Evolutionary conservation across 1,140 invertebrate species (phyloP), one percentile per base, ranked within the genome.

Genomic region (Calephelis nemesis): DNA sequence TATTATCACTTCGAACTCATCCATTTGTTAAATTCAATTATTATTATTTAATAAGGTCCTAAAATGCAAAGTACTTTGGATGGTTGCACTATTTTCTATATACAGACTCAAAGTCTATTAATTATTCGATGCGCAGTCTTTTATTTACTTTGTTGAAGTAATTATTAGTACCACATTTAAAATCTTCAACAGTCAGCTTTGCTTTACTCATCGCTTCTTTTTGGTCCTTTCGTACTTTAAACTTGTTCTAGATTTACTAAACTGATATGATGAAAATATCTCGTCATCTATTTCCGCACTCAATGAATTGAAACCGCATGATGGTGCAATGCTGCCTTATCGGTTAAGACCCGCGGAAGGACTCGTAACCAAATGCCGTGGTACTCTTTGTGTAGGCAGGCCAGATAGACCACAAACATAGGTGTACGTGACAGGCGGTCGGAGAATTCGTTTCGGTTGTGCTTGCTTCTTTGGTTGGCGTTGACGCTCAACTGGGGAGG

Each of bases 341-440:
- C 88, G 87, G 69, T 91, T 86, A n/a, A 89, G 78, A 11, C 87
- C 87, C 65, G 81, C 64, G 13, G 88, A 78, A 39, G 77, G 74
- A 66, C 80, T 79, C 69, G 75, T 87, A 0, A 90, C 86, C 30
- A 81, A 74, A 62, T 85, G 93, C 62, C 94, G 92, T 0, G 96
- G 95, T 4, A 96, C 95, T 76, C 96, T 92, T 80, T 96, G 95
- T 2, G 96, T 96, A 1, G 96, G 96, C 13, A 97, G 85, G 1
- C 96, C 96, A 3, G 96, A 96, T 62, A 96, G 92, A 50, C 96
- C 96, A 68, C 94, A 94, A 1, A 96, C 94, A 81, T 97, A 97
- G 4, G 95, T 96, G 83, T 97, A 96, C 0, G 95, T 94, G 0
- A 96, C 94, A 0, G 96, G 96, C 39, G 95, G 93, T 30, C 96